A percentile compares a stretch with the other conserved stretches of the same genome.
Conservation (phyloP, 2,113 vertebrate genomes). For the Guaruba guarouba region DNA sequence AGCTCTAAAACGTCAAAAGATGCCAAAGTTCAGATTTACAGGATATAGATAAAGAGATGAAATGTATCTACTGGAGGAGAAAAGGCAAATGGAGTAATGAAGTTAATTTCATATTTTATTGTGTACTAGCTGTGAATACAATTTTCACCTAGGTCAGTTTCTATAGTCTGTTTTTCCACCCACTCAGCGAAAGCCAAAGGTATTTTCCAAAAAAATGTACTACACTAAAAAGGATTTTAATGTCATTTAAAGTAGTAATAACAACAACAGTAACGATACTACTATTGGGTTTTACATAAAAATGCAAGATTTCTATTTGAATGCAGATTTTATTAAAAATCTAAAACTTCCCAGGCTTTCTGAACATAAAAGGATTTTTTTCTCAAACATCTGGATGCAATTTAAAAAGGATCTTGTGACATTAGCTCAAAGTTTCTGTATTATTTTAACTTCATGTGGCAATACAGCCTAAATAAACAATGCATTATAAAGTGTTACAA, state of each 20-base stretch:
- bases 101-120: not conserved
- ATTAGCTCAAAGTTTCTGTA: not conserved
- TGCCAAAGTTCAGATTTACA: not conserved
- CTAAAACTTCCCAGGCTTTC: not conserved
- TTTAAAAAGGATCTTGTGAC: not conserved
- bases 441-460: not conserved
- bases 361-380: not conserved
- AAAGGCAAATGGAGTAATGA: not conserved
- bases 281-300: not conserved
- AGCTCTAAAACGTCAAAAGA: not conserved
- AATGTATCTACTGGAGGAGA: not conserved
- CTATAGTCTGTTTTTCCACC: not conserved
- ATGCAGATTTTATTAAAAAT: not conserved
- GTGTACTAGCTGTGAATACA: not conserved
- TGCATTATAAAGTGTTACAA: not conserved
- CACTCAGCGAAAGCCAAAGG: not conserved
- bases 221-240: not conserved
- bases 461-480: not conserved
- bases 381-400: not conserved
- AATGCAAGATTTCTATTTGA: not conserved
- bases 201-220: not conserved
- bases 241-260: not conserved
- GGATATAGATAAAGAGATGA: not conserved
- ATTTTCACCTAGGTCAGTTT: not conserved
- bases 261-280: rapidly evolving